Base-by-base conservation (phyloP, 2,888 invertebrate species). In the Hirtodrosophila alboralis region DNA sequence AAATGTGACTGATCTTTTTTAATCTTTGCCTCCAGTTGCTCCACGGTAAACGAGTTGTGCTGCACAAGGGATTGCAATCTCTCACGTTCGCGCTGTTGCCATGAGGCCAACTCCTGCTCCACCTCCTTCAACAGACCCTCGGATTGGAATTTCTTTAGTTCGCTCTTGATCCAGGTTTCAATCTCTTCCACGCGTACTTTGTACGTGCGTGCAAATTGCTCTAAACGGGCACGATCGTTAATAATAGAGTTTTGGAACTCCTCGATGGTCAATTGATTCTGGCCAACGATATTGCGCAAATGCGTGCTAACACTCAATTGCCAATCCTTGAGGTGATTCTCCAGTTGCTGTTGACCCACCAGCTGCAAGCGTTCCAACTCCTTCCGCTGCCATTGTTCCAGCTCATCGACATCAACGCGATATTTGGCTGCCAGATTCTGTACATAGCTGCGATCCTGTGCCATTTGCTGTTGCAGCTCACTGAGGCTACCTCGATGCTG, bases 51-150 rank as follows among this genome's bases (percentile, higher is more conserved):
- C 1, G 87, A 83, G 16, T 85, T 89, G 37, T 87, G 85, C 27
- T 80, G 77, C 0, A 90, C 88, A 10, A 90, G 77, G 2, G 34
- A 4, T 23, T 87, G 62, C 0, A 90, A 72, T 7, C 90, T 85
- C 21, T 90, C 83, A 4, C 90, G 87, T 54, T 90, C 90, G 21
- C 76, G 77, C 37, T 85, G 84, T 38, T 90, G 90, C 90, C 90
- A 90, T 6, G 70, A 59, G 0, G 61, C 81, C 36, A 90, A 56
- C 56, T 90, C 87, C 28, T 87, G 78, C 10, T 89, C 85, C 7
- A 90, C 87, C 1, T 88, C 88, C 52, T 86, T 88, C 16, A 90
- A 60, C 12, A 89, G 72, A 30, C 90, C 90, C 57, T 89, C 81
- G 2, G 81, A 83, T 28, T 89, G 86, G 53, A 90, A 77, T 9